phyloP scores from a whole-genome alignment of 2,888 invertebrate species.

The Plebejus anna region DNA sequence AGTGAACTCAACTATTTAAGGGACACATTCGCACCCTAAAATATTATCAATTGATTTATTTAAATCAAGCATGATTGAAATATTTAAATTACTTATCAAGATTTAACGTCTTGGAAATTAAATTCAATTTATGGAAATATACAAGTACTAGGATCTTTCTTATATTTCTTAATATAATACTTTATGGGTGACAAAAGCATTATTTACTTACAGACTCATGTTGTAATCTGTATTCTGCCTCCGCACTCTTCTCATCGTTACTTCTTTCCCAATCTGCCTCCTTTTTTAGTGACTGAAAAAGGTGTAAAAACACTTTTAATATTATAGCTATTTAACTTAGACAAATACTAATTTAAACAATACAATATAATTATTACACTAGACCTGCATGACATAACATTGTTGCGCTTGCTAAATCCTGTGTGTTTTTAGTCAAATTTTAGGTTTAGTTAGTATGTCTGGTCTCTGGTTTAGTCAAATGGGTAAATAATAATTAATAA shows the following conservation, averaged over 20 bases:
- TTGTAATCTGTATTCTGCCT: slow-evolving; percentile 89
- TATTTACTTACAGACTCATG: slow-evolving; percentile 88
- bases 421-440: no score
- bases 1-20: no score
- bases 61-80: neutral
- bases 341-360: no score
- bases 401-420: no score
- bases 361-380: no score
- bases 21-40: no score
- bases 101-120: neutral
- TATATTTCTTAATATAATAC: neutral
- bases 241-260: slow-evolving; percentile 89
- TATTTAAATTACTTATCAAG: neutral
- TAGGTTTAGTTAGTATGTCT: no score
- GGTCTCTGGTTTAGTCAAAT: no score
- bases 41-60: no score
- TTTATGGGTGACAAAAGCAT: neutral
- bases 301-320: slow-evolving; percentile 21
- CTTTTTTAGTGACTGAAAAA: slow-evolving; percentile 91
- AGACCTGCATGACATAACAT: no score
- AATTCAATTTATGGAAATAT: neutral
- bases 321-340: neutral
- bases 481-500: no score
- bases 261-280: slow-evolving; percentile 91
- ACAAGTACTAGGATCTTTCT: neutral